Evolutionary conservation across 2,797 vertebrate genomes (phyloP).

Genomic region (Rallus crepitans): DNA sequence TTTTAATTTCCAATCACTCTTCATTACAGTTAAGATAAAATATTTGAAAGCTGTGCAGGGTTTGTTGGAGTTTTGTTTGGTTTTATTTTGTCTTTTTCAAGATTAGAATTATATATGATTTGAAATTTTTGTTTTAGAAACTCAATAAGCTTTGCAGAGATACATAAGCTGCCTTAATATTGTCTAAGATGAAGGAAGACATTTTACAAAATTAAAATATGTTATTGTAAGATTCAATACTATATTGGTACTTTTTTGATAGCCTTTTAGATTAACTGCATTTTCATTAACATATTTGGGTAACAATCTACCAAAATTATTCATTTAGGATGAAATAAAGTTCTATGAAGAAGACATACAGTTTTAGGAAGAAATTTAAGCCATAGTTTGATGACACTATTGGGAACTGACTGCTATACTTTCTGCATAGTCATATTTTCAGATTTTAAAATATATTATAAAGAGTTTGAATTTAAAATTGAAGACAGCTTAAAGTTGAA

Average conservation of each 20-base stretch:
- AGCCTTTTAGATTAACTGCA: neutral
- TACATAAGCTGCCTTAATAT: neutral
- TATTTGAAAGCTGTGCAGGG: neutral
- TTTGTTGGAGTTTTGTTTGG: neutral
- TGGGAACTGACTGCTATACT: neutral
- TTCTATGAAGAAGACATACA: neutral
- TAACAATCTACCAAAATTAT: neutral
- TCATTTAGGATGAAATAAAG: neutral
- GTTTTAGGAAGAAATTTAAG: neutral
- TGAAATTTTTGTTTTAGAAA: neutral
- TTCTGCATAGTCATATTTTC: neutral
- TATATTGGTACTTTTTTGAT: neutral
- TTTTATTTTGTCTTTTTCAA: neutral
- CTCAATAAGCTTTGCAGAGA: neutral
- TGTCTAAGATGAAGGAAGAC: neutral
- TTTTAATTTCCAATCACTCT: neutral
- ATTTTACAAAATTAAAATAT: neutral
- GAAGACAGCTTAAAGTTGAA: neutral
- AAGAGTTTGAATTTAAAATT: neutral
- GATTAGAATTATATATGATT: neutral
- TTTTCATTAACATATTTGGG: neutral
- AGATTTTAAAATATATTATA: neutral
- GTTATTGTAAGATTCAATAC: neutral
- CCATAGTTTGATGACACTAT: neutral
- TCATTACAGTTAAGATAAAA: neutral